Base-by-base conservation (phyloP, 1,140 invertebrate genomes). In the Nilaparvata lugens region DNA sequence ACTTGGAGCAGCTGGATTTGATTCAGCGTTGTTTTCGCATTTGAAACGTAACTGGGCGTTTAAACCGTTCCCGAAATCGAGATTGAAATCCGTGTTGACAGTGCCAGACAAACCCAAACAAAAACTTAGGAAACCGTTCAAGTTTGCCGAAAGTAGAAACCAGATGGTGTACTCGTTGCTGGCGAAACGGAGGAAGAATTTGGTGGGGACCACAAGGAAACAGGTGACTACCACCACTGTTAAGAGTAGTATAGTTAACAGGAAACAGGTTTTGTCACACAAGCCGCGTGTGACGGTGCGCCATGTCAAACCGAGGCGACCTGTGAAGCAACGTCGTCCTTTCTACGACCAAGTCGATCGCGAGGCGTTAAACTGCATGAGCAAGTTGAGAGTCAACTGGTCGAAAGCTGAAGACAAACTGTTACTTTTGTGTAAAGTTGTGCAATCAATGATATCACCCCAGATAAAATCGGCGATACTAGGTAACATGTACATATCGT, bases 1-100 rank as follows among this genome's bases (percentile, higher is more conserved):
- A 6, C 73, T 77, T 58, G 88, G 89, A 1, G 87, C 87, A 4
- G 86, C 80, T 43, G 88, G 89, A 5, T 72, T 87, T 0, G 85
- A 89, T 71, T 87, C 86, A 0, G 72, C 78, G 1, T 72, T 89
- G 31, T 90, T 82, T 71, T 69, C 82, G 28, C 84, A 89, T 70
- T 70, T 86, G 1, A 82, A 83, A 63, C 74, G 83, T 6, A 88
- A 87, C 65, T 89, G 87, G 87, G 3, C 19, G n/a, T 45, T 19
- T 45, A 45, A 45, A 45, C 43, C 43, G n/a, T 45, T 45, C 5
- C n/a, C n/a, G 4, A 4, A 13, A 45, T 3, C n/a, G 3, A 4
- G n/a, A n/a, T n/a, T n/a, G 5, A n/a, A 45, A 19, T 4, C 19
- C 19, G 19, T 5, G 5, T 45, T 3, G 4, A 4, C 43, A 4